A percentile compares a stretch with the other conserved stretches of the same genome.
phyloP scores from a whole-genome alignment of 1,140 invertebrate species.

The Leptinotarsa undecemlineata region DNA sequence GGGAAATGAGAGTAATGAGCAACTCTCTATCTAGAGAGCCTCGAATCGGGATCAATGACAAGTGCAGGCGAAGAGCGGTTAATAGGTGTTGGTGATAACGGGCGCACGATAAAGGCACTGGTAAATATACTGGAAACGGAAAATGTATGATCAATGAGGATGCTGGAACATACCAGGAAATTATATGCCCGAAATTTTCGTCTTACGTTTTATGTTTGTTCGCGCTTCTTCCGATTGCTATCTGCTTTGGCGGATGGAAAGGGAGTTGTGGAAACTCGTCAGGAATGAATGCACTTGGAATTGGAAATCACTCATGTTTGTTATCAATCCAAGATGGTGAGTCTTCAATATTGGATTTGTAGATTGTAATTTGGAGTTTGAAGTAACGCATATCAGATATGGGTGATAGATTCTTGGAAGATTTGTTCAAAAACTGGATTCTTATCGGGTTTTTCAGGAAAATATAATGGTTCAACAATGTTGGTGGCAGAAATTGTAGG shows the following conservation, averaged over 20 bases:
- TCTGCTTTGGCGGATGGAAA: not conserved
- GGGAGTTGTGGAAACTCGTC: not conserved
- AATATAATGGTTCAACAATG: too few species aligned
- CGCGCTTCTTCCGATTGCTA: constrained; percentile 15
- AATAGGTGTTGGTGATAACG: constrained; percentile 57
- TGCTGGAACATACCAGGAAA: constrained; percentile 52
- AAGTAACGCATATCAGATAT: too few species aligned
- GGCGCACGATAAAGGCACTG: constrained; percentile 50
- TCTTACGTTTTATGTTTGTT: constrained; percentile 48
- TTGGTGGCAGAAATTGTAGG: too few species aligned
- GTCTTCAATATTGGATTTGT: too few species aligned
- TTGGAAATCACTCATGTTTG: not conserved
- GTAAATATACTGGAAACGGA: constrained; percentile 57
- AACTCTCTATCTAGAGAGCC: constrained; percentile 53
- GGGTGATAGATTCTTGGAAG: too few species aligned
- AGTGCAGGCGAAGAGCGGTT: constrained; percentile 56
- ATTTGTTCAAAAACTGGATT: too few species aligned
- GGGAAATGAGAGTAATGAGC: constrained; percentile 54
- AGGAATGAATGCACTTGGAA: not conserved
- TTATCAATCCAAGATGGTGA: too few species aligned
- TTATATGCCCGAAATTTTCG: constrained; percentile 52
- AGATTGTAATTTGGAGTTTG: too few species aligned
- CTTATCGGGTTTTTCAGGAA: too few species aligned
- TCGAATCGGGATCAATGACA: constrained; percentile 55
- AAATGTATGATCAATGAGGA: constrained; percentile 56